Evolutionary conservation across 2,888 invertebrate species (phyloP), one percentile per base, ranked within the genome.

Genomic region (Rotaria socialis): DNA sequence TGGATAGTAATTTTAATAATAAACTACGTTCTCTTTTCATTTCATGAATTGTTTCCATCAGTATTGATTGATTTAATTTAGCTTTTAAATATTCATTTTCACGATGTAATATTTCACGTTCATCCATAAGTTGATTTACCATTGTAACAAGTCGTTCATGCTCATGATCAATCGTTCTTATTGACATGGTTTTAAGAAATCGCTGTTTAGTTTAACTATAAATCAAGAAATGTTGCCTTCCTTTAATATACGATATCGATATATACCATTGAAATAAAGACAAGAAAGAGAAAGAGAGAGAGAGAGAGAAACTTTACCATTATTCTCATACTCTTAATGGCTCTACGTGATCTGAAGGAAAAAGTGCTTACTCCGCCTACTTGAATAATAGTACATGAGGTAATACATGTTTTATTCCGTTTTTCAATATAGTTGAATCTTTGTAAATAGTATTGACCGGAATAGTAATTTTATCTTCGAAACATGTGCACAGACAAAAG

Each of bases 71-170:
- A 47, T 80, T 80, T 80, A 80, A 80, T 80, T 47, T 80, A 41
- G 80, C 47, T 43, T n/a, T 43, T 47, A 80, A 47, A 47, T 80
- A 80, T n/a, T 80, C 80, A 80, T 80, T 80, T n/a, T 80, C 47
- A 14, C n/a, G 22, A 14, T 7, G 10, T 80, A 80, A 47, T 43
- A 47, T 2, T 47, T 80, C 43, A 43, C 80, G 80, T 80, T 80
- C 80, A 80, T 80, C 8, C 47, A 80, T 80, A 11, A 80, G 47
- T n/a, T 47, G 80, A 80, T 80, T 43, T 1, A 80, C 5, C 16
- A 67, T 16, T 16, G 19, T 8, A 67, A 67, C 35, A 4, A 67
- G 19, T 35, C 35, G 67, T 35, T 67, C 67, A 35, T 41, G 67
- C 35, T 67, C 67, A 67, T 41, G 2, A 35, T 67, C 35, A 27